phyloP scores from a whole-genome alignment of 2,888 invertebrate genomes.

The Caenorhabditis wallacei region DNA sequence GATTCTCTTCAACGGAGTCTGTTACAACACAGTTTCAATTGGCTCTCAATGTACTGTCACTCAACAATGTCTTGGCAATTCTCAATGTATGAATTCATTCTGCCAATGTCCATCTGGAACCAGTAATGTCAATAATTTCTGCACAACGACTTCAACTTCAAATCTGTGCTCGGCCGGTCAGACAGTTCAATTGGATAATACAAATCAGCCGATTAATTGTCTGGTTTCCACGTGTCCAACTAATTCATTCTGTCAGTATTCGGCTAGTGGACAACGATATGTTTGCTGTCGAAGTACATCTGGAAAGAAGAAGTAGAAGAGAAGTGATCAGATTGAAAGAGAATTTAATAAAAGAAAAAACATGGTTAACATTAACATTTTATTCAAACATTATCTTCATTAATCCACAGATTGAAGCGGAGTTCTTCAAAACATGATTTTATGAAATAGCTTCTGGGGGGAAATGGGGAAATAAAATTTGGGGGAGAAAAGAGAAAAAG shows the following conservation, averaged over 20 bases:
- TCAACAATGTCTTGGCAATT: constrained; percentile 69
- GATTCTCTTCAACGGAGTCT: constrained; percentile 52
- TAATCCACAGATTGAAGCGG: constrained; percentile 49
- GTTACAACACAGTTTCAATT: constrained; percentile 65
- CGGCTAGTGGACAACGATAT: constrained; percentile 56
- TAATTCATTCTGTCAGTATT: constrained; percentile 64
- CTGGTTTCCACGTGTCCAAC: constrained; percentile 65
- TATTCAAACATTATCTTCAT: constrained; percentile 54
- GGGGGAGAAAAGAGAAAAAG: too few relatives aligned
- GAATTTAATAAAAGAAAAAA: constrained; percentile 5
- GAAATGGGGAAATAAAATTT: neutral
- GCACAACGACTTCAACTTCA: constrained; percentile 26
- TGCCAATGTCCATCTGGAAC: constrained; percentile 65
- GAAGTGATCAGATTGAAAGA: constrained; percentile 24
- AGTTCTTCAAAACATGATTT: constrained; percentile 39
- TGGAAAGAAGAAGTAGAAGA: constrained; percentile 45
- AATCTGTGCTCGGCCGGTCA: constrained; percentile 49
- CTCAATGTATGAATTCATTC: constrained; percentile 56
- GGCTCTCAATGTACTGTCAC: constrained; percentile 71
- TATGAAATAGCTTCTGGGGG: constrained; percentile 39
- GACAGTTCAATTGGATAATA: constrained; percentile 45
- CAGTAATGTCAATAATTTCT: constrained; percentile 40
- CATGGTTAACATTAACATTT: constrained; percentile 48
- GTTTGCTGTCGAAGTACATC: constrained; percentile 62
- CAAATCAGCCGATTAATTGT: constrained; percentile 65